phyloP scores from a whole-genome alignment of 2,113 vertebrate genomes.

The Nipponia nippon region DNA sequence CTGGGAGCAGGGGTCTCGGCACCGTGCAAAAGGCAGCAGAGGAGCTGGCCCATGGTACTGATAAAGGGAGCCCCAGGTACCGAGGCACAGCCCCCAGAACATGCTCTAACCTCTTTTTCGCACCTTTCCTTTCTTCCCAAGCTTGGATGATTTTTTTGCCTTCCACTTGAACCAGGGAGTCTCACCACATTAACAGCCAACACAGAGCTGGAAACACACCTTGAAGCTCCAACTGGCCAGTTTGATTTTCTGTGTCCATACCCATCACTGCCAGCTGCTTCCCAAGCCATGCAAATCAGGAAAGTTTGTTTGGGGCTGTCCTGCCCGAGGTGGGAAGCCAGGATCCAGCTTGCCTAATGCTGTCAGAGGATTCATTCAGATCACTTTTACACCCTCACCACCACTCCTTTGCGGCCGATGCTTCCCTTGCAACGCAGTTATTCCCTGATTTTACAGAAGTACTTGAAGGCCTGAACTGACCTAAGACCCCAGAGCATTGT shows the following conservation, averaged over 20 bases:
- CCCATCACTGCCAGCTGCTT: neutral
- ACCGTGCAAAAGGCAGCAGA: neutral
- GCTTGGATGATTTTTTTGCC: neutral
- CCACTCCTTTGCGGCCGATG: neutral
- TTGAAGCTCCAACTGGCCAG: neutral
- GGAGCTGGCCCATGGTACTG: neutral
- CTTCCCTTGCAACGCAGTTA: neutral
- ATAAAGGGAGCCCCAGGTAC: neutral
- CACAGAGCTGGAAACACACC: neutral
- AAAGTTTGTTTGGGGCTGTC: neutral
- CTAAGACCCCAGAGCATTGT: neutral
- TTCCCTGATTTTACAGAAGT: neutral
- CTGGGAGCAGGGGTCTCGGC: too few relatives aligned
- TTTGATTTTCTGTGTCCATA: rapidly evolving
- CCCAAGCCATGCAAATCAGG: neutral
- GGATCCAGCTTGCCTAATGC: neutral
- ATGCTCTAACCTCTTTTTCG: neutral
- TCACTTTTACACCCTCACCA: neutral
- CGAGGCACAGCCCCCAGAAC: neutral
- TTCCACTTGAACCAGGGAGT: neutral
- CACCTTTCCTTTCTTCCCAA: neutral
- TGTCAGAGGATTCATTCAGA: neutral
- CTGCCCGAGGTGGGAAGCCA: neutral
- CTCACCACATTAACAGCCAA: neutral
- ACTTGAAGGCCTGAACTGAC: neutral